A percentile compares a stretch with the other conserved stretches of the same genome.
Evolutionary conservation across 2,113 vertebrate species (phyloP).

Genomic region (Raphicerus campestris): DNA sequence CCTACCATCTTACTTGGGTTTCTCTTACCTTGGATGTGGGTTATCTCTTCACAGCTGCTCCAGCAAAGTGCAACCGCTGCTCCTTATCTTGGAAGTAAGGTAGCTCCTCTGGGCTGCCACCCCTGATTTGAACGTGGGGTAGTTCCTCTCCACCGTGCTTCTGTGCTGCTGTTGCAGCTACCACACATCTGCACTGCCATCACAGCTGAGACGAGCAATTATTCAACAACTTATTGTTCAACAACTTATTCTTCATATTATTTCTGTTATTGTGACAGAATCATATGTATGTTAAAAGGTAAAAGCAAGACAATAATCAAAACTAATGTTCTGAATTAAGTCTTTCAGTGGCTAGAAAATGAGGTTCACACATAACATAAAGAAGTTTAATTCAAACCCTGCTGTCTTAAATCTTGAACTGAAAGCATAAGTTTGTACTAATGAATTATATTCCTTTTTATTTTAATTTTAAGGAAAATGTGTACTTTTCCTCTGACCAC

Average conservation of each 20-base stretch:
- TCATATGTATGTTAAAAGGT: not conserved
- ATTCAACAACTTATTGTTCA: not conserved
- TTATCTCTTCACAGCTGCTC: no score
- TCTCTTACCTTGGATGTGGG: no score
- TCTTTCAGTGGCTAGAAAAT: not conserved
- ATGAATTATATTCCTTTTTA: not conserved
- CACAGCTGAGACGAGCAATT: no score
- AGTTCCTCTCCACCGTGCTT: no score
- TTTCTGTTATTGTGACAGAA: not conserved
- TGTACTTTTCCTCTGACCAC: not conserved
- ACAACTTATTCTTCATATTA: not conserved
- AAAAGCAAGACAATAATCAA: not conserved
- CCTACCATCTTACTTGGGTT: no score
- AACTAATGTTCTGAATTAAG: not conserved
- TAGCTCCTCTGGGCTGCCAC: no score
- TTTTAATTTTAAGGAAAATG: not conserved
- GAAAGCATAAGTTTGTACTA: not conserved
- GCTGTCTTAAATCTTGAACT: not conserved
- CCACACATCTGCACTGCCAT: no score
- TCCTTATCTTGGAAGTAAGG: no score
- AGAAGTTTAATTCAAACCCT: not conserved
- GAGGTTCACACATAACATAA: not conserved
- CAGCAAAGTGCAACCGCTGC: no score
- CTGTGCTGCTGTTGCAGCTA: no score
- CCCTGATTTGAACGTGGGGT: no score